These are phyloP conservation scores for Conopomorpha cramerella DNA, from an alignment of 1,140 invertebrate species.

Conservation along the genomic window DNA sequence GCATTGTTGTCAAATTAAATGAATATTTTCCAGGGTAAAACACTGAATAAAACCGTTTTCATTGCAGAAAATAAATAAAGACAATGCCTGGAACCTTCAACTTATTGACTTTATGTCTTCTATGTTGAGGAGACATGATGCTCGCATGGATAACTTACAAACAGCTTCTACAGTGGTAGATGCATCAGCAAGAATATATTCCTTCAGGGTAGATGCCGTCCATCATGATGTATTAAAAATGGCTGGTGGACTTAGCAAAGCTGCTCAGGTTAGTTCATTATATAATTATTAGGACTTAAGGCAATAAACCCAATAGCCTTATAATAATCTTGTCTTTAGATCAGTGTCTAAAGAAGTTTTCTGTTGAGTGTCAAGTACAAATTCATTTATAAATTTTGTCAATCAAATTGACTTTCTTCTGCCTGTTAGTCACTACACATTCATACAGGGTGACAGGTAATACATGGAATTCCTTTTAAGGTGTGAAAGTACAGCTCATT, in stretches of 20 bases:
- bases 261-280: constrained; percentile 41
- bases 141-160: constrained; percentile 72
- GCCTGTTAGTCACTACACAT: no score
- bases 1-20: constrained; percentile 1
- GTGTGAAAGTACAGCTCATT: no score
- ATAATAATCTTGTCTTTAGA: no score
- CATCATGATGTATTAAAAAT: constrained; percentile 79
- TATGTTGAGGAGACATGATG: constrained; percentile 69
- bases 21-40: constrained; percentile 2
- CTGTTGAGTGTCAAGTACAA: no score
- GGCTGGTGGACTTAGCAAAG: constrained; percentile 66
- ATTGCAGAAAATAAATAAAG: constrained; percentile 78
- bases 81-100: constrained; percentile 84
- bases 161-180: constrained; percentile 80
- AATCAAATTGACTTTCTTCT: no score
- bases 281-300: no score
- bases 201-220: constrained; percentile 77
- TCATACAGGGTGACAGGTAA: no score
- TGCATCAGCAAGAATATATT: constrained; percentile 83
- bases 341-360: no score
- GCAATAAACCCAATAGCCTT: no score
- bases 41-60: constrained; percentile 8
- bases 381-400: no score
- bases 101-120: constrained; percentile 82
- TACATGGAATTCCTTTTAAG: no score